A percentile compares a stretch with the other conserved stretches of the same genome.
Evolutionary conservation across 1,140 invertebrate genomes (phyloP).

Genomic region (Drosophila kurseongensis): DNA sequence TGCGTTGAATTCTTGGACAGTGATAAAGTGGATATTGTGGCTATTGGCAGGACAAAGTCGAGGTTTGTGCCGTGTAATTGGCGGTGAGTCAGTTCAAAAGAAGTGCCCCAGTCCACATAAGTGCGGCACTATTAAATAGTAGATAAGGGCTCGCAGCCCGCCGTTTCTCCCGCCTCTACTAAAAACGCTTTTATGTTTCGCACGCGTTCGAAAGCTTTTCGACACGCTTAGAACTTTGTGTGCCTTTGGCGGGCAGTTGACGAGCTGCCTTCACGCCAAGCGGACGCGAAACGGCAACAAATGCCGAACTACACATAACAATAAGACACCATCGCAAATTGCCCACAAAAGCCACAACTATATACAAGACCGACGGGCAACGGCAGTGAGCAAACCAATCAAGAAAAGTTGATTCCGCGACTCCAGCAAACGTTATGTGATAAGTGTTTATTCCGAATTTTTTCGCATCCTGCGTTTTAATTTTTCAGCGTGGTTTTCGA

Average conservation of each 20-base stretch:
- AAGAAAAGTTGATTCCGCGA: constrained; percentile 1
- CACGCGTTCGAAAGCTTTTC: constrained; percentile 31
- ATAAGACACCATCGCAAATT: constrained; percentile 7
- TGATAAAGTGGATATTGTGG: constrained; percentile 23
- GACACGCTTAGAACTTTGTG: constrained; percentile 71
- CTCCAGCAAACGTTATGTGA: constrained; percentile 66
- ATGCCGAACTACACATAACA: constrained; percentile 47
- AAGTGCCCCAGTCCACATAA: constrained; percentile 19
- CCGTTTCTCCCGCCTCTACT: not conserved
- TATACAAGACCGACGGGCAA: constrained; percentile 17
- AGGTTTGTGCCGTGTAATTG: constrained; percentile 20
- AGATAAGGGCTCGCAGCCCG: constrained; percentile 12
- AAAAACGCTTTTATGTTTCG: constrained; percentile 45
- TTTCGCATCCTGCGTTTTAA: constrained; percentile 17
- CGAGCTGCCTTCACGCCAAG: constrained; percentile 71
- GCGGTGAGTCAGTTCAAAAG: constrained; percentile 24
- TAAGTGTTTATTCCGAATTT: constrained; percentile 10
- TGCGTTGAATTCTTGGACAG: not conserved
- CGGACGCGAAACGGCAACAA: constrained; percentile 59
- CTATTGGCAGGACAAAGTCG: constrained; percentile 37
- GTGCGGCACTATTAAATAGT: constrained; percentile 11
- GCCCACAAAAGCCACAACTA: constrained; percentile 13
- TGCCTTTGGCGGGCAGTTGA: constrained; percentile 72
- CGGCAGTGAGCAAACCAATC: not conserved
- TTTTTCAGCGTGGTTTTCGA: constrained; percentile 37